Evolutionary conservation across 2,797 vertebrate genomes (phyloP).

Genomic region (Syngnathus acus): DNA sequence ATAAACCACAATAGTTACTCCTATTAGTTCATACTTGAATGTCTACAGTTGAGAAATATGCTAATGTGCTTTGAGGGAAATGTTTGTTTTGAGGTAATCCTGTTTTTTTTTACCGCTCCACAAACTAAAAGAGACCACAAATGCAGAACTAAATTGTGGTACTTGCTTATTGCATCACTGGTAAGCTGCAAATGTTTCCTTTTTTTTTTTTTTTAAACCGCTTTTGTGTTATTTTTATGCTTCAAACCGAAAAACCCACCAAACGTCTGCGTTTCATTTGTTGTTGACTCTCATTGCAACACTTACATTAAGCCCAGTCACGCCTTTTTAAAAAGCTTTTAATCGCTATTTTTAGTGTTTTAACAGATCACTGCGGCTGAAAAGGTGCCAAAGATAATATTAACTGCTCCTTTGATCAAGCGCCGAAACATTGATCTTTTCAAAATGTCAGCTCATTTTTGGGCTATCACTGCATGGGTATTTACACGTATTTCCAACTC

Average conservation of each 20-base stretch:
- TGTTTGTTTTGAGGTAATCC: neutral
- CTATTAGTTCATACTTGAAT: neutral
- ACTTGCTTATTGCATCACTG: neutral
- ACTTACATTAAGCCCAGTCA: neutral
- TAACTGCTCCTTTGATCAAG: neutral
- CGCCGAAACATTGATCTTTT: conserved; percentile 13
- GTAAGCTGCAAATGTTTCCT: neutral
- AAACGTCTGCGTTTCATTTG: neutral
- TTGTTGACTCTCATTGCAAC: neutral
- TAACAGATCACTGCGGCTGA: neutral
- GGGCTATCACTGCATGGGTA: conserved; percentile 13
- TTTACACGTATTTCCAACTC: conserved; percentile 23
- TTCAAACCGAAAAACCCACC: neutral
- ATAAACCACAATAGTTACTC: neutral
- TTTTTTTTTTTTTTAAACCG: neutral
- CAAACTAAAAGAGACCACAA: neutral
- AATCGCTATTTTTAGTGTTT: neutral
- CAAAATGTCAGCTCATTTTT: conserved; percentile 25
- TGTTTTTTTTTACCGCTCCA: no score
- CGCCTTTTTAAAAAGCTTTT: neutral
- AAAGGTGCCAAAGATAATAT: neutral
- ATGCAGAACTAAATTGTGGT: neutral
- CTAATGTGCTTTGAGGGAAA: neutral
- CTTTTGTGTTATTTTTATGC: neutral
- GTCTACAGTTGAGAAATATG: neutral